Percentiles rank a stretch among this genome's conserved stretches.
phyloP scores from a whole-genome alignment of 2,113 vertebrate species.

The Alouatta palliata region DNA sequence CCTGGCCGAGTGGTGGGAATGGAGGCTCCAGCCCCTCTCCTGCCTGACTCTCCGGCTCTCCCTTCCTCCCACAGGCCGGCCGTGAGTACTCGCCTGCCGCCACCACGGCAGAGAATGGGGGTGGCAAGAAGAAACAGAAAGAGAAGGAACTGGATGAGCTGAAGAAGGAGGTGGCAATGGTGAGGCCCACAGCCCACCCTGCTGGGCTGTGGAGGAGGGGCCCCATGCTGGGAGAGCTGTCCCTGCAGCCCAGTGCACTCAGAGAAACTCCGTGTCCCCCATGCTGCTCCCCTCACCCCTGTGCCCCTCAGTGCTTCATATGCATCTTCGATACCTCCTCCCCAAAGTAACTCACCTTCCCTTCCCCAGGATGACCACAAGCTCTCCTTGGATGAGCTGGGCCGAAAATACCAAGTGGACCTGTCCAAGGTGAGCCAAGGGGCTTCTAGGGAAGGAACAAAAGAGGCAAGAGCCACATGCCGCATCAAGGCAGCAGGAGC shows the following conservation, averaged over 20 bases:
- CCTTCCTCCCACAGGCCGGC: slow-evolving; percentile 73
- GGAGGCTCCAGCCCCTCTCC: background rate
- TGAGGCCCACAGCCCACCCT: slow-evolving; percentile 71
- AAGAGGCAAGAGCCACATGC: background rate
- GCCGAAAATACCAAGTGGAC: slow-evolving; percentile 91
- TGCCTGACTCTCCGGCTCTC: background rate
- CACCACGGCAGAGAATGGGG: slow-evolving; percentile 84
- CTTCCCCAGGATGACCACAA: slow-evolving; percentile 92
- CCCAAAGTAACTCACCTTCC: background rate
- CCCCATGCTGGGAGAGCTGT: background rate
- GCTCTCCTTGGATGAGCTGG: slow-evolving; percentile 90
- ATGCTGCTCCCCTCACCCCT: background rate
- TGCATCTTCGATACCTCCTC: background rate
- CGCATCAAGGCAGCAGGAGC: background rate
- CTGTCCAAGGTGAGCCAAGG: slow-evolving; percentile 85
- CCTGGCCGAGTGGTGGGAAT: background rate
- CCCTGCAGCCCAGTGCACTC: background rate
- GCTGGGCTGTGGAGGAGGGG: background rate
- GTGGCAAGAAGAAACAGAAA: slow-evolving; percentile 90
- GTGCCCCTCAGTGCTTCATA: rapidly evolving
- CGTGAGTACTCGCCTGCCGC: slow-evolving; percentile 82
- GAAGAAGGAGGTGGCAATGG: slow-evolving; percentile 94
- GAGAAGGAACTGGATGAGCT: slow-evolving; percentile 92
- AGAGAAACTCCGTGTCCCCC: background rate
- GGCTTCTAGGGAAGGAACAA: background rate